These are phyloP conservation scores for Philereme vetulata DNA, from an alignment of 2,888 invertebrate species.

Conservation along the genomic window DNA sequence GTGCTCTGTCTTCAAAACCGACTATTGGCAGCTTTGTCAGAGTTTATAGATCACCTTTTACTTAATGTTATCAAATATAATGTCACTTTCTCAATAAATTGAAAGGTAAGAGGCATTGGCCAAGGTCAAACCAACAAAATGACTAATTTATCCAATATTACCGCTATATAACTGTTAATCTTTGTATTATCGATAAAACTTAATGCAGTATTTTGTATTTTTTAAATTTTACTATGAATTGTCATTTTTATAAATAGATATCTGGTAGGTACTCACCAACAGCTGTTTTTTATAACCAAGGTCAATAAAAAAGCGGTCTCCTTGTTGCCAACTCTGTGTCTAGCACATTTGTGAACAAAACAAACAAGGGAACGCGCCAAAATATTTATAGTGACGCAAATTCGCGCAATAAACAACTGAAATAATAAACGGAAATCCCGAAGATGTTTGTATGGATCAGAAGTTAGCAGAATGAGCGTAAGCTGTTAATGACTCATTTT, in stretches of 20 bases:
- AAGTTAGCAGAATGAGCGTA: conserved; percentile 22
- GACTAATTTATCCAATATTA: too few species aligned
- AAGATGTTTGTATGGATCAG: conserved; percentile 3
- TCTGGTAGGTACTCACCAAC: conserved; percentile 58
- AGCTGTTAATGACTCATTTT: conserved; percentile 29
- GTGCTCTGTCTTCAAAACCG: too few species aligned
- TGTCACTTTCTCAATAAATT: background rate
- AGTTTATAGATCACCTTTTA: too few species aligned
- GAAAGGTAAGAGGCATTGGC: conserved; percentile 9
- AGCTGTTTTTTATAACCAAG: conserved; percentile 73
- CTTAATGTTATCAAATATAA: too few species aligned
- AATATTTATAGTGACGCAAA: conserved; percentile 74
- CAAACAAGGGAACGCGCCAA: conserved; percentile 71
- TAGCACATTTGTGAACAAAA: conserved; percentile 58
- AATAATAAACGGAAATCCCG: conserved; percentile 48
- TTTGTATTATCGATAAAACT: background rate
- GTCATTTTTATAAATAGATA: conserved; percentile 4
- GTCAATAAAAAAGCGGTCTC: conserved; percentile 52
- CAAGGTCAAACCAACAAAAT: conserved; percentile 14
- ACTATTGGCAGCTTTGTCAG: too few species aligned
- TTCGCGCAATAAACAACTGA: conserved; percentile 64
- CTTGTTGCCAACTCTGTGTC: conserved; percentile 61
- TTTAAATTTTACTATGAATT: background rate
- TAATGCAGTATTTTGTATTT: background rate
- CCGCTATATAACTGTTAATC: background rate